phyloP scores from a whole-genome alignment of 2,888 invertebrate genomes.

The Globia sparganii region DNA sequence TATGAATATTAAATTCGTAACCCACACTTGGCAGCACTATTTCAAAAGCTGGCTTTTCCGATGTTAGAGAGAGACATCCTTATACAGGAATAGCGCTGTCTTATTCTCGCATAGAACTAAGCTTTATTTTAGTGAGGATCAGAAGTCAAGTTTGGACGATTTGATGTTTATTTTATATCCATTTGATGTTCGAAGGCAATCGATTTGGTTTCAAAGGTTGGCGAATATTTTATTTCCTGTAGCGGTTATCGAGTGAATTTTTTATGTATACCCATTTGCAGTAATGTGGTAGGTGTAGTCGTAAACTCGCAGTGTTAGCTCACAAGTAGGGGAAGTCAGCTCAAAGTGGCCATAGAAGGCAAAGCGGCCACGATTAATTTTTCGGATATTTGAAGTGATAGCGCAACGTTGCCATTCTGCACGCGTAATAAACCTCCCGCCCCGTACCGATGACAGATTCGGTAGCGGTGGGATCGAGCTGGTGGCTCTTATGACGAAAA shows the following conservation, averaged over 20 bases:
- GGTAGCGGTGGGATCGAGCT: too few relatives aligned
- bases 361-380: too few relatives aligned
- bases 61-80: conserved; percentile 8
- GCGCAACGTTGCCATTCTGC: too few relatives aligned
- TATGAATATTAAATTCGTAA: conserved; percentile 47
- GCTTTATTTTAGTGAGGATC: conserved; percentile 16
- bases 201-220: conserved; percentile 39
- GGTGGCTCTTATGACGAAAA: too few relatives aligned
- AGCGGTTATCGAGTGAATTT: conserved; percentile 24
- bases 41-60: conserved; percentile 13
- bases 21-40: conserved; percentile 30
- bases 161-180: conserved; percentile 55
- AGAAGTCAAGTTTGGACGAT: conserved; percentile 37
- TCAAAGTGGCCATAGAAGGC: too few relatives aligned
- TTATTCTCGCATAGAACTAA: conserved; percentile 21
- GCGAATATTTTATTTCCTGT: conserved; percentile 37
- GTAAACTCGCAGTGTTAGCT: conserved; percentile 6
- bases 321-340: too few relatives aligned
- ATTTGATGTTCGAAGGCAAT: conserved; percentile 51
- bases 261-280: conserved; percentile 4
- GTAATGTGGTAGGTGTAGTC: not conserved
- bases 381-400: too few relatives aligned
- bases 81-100: conserved; percentile 16
- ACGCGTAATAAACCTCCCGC: too few relatives aligned
- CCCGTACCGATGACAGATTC: too few relatives aligned